Base-by-base conservation (phyloP, 2,888 invertebrate species). In the Tridacna crocea region DNA sequence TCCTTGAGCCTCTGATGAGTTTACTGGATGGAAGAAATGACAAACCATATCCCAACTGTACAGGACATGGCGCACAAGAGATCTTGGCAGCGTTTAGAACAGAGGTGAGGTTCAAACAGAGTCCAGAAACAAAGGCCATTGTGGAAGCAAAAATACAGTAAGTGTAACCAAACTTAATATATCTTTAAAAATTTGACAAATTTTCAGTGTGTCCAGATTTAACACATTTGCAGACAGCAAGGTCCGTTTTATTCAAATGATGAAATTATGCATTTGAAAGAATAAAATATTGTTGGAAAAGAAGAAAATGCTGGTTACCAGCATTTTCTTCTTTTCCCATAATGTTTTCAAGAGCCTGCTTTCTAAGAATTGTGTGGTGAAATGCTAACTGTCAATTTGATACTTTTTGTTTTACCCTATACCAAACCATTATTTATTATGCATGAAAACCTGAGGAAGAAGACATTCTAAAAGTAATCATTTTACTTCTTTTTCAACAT, bases 21-120 rank as follows among this genome's bases (percentile, higher is more conserved):
- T 85, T 94, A 22, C 84, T 94, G 80, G 94, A 94, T 87, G 94
- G 94, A 0, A 81, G 93, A 36, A 93, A 94, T 88, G 94, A 94
- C 86, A 92, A 92, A 77, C 94, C 94, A 2, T 94, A 92, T 75
- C 91, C 89, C 6, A 84, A 88, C 76, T 85, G 86, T 77, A 79
- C 87, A 78, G 88, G 87, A 6, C 86, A 85, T 76, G 88, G 88
- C 66, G 89, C 85, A 46, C 85, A 91, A 26, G 90, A 91, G 22
- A 91, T 93, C 61, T 66, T 92, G 77, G 82, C 90, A 22, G 88
- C 91, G 60, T 94, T 93, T 87, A 76, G 90, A 76, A 82, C 75
- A 15, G 75, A 66, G 10, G 91, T 82, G n/a, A 84, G 94, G 36
- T 94, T 92, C 81, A 83, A 90, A 80, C 87, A 90, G 63, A 92